Percentiles rank a stretch among this genome's conserved stretches.
These are phyloP conservation scores for Rhopalosiphum padi DNA, from an alignment of 1,140 invertebrate species.

Conservation along the genomic window DNA sequence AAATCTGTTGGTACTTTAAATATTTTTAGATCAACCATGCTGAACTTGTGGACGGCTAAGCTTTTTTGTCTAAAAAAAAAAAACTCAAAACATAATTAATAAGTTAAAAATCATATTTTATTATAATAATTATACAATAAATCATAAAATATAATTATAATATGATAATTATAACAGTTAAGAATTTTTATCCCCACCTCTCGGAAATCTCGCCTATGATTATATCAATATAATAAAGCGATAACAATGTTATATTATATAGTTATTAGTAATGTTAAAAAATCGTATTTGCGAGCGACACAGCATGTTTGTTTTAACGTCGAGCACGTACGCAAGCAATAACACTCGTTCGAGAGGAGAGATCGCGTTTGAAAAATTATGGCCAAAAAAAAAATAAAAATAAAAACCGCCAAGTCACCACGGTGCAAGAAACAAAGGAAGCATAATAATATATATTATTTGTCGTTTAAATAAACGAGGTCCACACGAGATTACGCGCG, in stretches of 20 bases:
- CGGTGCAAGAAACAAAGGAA: not conserved
- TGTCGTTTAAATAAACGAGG: not conserved
- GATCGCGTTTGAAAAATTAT: constrained; percentile 3
- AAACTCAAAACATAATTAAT: not conserved
- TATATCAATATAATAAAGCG: not conserved
- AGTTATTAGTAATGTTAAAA: not conserved
- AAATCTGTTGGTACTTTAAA: not conserved
- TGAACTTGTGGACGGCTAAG: not conserved
- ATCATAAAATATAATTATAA: not conserved
- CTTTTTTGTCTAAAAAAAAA: not conserved
- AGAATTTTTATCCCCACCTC: not conserved
- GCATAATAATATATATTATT: constrained; percentile 3
- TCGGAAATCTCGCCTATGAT: not conserved
- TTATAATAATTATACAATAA: not conserved
- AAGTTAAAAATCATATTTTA: not conserved
- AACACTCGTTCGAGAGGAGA: not conserved
- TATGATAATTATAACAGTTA: not conserved
- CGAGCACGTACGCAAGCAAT: constrained; percentile 22
- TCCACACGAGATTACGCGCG: not conserved
- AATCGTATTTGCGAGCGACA: not conserved
- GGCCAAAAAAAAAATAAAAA: not conserved
- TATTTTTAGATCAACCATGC: not conserved
- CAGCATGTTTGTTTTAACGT: constrained; percentile 7
- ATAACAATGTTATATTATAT: not conserved
- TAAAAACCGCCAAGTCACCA: not conserved